Evolutionary conservation across 2,888 invertebrate species (phyloP).

Genomic region (Crioceris asparagi): DNA sequence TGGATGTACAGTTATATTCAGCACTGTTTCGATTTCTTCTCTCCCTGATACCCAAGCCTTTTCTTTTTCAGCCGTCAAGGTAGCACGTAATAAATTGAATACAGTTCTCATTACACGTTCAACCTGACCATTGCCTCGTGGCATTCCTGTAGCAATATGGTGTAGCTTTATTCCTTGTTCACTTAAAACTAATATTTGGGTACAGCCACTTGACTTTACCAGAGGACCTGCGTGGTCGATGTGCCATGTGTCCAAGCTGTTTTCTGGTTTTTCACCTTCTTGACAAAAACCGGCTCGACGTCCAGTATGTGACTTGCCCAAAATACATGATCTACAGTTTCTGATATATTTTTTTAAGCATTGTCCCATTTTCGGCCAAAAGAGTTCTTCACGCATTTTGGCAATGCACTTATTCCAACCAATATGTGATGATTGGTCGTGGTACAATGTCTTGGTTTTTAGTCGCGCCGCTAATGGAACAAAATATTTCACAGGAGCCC

Average conservation of each 20-base stretch:
- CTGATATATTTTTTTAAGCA: conserved; percentile 11
- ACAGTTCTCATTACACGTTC: conserved; percentile 14
- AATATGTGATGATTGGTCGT: conserved; percentile 9
- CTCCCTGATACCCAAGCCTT: conserved; percentile 4
- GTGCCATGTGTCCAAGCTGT: conserved; percentile 17
- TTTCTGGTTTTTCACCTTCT: conserved; percentile 14
- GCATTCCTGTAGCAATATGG: conserved; percentile 11
- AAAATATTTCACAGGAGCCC: conserved; percentile 8
- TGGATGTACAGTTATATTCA: conserved; percentile 12
- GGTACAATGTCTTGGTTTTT: conserved; percentile 8
- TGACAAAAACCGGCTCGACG: conserved; percentile 12
- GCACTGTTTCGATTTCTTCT: conserved; percentile 4
- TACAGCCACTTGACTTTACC: conserved; percentile 9
- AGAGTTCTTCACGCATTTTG: not conserved
- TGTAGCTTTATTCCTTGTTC: not conserved
- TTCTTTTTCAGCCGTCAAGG: conserved; percentile 9
- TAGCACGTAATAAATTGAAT: conserved; percentile 12
- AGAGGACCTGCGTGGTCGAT: conserved; percentile 20
- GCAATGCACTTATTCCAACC: conserved; percentile 11
- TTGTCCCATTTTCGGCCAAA: conserved; percentile 7
- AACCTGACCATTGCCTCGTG: conserved; percentile 13
- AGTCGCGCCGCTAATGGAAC: conserved; percentile 15
- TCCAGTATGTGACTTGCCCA: conserved; percentile 19
- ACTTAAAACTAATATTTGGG: not conserved
- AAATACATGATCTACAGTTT: conserved; percentile 11